These are phyloP conservation scores for Hyaena hyaena DNA, from an alignment of 2,113 vertebrate species.

Conservation along the genomic window DNA sequence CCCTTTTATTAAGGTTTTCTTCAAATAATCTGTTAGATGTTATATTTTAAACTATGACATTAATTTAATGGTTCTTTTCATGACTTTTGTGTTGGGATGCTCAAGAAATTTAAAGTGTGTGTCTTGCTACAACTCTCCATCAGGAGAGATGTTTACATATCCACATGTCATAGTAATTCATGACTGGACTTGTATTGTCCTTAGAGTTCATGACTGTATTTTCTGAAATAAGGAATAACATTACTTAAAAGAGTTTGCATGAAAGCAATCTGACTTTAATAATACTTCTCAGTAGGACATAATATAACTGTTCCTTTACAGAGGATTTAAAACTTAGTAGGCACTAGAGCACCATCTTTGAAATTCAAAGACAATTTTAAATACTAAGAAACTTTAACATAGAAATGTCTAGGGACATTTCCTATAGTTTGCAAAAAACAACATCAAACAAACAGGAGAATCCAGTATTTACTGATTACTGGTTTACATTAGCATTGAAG, in stretches of 20 bases:
- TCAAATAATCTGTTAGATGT: background rate
- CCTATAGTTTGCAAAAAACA: background rate
- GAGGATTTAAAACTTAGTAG: background rate
- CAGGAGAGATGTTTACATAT: background rate
- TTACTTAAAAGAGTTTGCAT: background rate
- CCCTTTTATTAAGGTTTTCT: background rate
- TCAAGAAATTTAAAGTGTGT: background rate
- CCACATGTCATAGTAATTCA: background rate
- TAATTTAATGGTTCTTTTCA: background rate
- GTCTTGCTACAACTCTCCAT: background rate
- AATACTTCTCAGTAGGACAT: background rate
- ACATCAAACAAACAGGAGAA: background rate
- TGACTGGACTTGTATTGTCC: background rate
- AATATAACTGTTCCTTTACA: background rate
- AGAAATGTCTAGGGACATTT: background rate
- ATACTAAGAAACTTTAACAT: background rate
- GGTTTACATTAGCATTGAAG: background rate
- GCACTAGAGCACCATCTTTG: background rate
- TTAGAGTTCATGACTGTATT: background rate
- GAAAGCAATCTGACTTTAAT: background rate
- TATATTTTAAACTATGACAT: background rate
- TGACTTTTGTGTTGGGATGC: background rate
- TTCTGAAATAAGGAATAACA: background rate
- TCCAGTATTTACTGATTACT: background rate
- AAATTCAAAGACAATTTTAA: background rate